Conservation (phyloP, 2,113 vertebrate genomes). For the Xenopus borealis region DNA sequence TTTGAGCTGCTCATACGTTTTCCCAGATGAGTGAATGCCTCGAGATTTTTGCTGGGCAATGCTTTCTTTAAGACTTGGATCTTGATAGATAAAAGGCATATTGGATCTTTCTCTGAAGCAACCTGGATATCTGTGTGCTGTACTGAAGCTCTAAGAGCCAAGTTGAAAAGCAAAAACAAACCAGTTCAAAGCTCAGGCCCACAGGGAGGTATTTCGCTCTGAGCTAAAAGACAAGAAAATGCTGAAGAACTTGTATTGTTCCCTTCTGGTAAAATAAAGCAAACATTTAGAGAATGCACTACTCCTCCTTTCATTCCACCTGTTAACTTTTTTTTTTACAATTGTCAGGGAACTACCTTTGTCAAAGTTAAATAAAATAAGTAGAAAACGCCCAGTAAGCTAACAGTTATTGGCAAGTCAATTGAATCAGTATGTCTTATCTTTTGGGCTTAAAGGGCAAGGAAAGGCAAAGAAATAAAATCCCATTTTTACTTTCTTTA, state of each 20-base stretch:
- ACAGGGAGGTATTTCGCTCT: not conserved
- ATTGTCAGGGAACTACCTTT: not conserved
- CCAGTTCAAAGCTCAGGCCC: not conserved
- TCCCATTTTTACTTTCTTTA: too few species aligned
- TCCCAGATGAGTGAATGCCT: conserved; percentile 68
- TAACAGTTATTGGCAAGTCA: conserved; percentile 49
- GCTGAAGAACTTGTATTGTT: not conserved
- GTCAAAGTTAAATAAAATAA: not conserved
- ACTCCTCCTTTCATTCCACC: not conserved
- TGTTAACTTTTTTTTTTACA: not conserved
- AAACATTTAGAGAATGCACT: conserved; percentile 7
- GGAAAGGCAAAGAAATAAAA: too few species aligned
- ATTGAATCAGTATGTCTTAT: too few species aligned
- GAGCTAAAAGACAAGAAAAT: not conserved
- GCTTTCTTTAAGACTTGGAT: conserved; percentile 31
- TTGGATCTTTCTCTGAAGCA: conserved; percentile 16
- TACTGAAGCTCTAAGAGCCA: not conserved
- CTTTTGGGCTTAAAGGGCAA: too few species aligned
- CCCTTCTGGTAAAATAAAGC: not conserved
- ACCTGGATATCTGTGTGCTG: not conserved
- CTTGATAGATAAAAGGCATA: conserved; percentile 69
- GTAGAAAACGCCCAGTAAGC: conserved; percentile 54
- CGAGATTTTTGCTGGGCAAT: conserved; percentile 25
- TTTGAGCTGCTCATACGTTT: conserved; percentile 73
- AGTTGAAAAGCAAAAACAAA: not conserved